These are phyloP conservation scores for Leptinotarsa lineolata DNA, from an alignment of 1,140 invertebrate genomes.

Conservation along the genomic window DNA sequence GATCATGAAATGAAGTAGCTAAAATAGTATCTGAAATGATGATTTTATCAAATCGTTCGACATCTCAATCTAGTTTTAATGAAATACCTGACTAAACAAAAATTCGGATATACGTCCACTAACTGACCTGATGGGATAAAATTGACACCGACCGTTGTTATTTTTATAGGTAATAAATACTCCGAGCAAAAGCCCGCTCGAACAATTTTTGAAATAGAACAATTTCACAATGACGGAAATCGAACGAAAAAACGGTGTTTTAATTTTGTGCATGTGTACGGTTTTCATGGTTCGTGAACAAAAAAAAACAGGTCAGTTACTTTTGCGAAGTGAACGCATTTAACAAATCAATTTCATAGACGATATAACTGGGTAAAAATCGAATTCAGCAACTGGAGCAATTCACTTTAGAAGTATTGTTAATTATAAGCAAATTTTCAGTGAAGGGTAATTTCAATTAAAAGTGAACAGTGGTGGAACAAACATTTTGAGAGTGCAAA, in stretches of 20 bases:
- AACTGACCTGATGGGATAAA: neutral
- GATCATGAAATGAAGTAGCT: no score
- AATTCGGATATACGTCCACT: neutral
- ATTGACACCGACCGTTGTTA: neutral
- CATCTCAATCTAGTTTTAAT: neutral
- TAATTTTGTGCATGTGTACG: neutral
- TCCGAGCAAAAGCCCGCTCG: neutral
- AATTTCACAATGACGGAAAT: neutral
- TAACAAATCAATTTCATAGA: neutral
- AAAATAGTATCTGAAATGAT: no score
- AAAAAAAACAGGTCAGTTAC: neutral
- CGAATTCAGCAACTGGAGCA: no score
- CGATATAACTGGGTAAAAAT: neutral
- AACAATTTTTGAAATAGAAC: neutral
- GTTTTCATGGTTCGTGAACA: neutral
- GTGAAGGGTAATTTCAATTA: no score
- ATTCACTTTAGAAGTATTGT: no score
- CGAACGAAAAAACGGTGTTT: slow-evolving; percentile 3
- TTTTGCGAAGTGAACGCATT: neutral
- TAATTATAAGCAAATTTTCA: no score
- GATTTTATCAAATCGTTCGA: no score
- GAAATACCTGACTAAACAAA: neutral
- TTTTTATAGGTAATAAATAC: neutral
- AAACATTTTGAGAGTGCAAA: no score
- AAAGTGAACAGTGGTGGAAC: no score